These are phyloP conservation scores for Crotalus viridis DNA, from an alignment of 2,113 vertebrate genomes.

Conservation along the genomic window DNA sequence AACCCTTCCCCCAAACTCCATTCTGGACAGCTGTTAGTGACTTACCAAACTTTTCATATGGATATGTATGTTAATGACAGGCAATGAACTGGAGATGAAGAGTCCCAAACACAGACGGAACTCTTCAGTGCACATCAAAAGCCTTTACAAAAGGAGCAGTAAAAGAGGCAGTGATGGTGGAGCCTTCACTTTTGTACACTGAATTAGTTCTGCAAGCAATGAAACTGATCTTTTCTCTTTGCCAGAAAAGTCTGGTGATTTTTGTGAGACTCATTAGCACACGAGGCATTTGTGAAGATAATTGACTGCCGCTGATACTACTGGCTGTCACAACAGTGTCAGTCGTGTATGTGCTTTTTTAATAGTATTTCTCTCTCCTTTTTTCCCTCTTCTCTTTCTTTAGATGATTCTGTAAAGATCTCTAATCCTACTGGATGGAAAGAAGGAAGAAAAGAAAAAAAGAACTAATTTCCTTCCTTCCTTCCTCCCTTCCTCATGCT, in stretches of 20 bases:
- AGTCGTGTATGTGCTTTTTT: slow-evolving; percentile 79
- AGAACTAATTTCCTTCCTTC: slow-evolving; percentile 24
- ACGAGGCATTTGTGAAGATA: slow-evolving; percentile 99
- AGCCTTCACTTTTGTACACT: slow-evolving; percentile 99
- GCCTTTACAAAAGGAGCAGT: slow-evolving; percentile 99
- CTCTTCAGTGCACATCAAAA: slow-evolving; percentile 99
- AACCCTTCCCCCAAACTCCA: slow-evolving; percentile 74
- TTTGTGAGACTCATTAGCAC: slow-evolving; percentile 99
- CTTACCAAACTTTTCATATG: slow-evolving; percentile 99
- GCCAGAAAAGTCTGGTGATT: slow-evolving; percentile 99
- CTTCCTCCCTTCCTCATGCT: neutral
- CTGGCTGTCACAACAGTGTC: slow-evolving; percentile 96
- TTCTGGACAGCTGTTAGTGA: slow-evolving; percentile 99
- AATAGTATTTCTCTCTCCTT: slow-evolving; percentile 67
- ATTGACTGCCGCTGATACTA: slow-evolving; percentile 95
- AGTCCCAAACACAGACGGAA: slow-evolving; percentile 92
- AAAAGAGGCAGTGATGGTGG: slow-evolving; percentile 95
- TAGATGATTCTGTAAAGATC: slow-evolving; percentile 74
- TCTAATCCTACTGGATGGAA: slow-evolving; percentile 35
- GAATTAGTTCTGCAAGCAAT: slow-evolving; percentile 99
- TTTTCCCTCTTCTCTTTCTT: slow-evolving; percentile 61
- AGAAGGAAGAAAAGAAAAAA: slow-evolving; percentile 21
- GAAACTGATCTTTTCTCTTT: slow-evolving; percentile 99
- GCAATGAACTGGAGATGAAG: slow-evolving; percentile 99
- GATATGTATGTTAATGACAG: slow-evolving; percentile 99